A percentile compares a stretch with the other conserved stretches of the same genome.
Conservation (phyloP, 2,888 invertebrate genomes). For the Orchesellides sinensis region DNA sequence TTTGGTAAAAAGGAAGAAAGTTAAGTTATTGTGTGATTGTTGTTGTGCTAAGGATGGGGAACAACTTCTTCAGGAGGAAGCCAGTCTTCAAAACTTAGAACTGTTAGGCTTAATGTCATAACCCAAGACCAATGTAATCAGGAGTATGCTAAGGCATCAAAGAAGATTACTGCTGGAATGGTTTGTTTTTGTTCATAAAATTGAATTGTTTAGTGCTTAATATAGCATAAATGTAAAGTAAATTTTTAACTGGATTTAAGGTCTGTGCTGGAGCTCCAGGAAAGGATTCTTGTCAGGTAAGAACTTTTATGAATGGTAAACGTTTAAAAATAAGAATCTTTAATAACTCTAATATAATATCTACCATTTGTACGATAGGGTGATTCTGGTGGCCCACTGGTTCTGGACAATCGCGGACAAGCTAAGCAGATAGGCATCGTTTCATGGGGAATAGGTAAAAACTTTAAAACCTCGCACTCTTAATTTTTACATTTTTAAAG, state of each 20-base stretch:
- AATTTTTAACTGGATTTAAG: not conserved
- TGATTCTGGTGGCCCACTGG: slow-evolving; percentile 90
- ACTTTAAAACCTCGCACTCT: not conserved
- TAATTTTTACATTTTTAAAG: not conserved
- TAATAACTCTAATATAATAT: not conserved
- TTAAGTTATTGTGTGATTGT: not conserved
- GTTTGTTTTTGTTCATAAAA: slow-evolving; percentile 80
- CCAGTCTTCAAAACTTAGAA: slow-evolving; percentile 57
- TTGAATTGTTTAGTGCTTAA: not conserved
- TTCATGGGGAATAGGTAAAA: slow-evolving; percentile 54
- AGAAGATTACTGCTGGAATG: too few relatives aligned
- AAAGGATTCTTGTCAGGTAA: slow-evolving; percentile 45
- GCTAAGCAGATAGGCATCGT: slow-evolving; percentile 65
- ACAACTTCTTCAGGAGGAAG: slow-evolving; percentile 57
- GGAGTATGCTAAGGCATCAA: slow-evolving; percentile 56
- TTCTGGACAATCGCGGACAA: slow-evolving; percentile 29
- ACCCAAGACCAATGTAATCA: slow-evolving; percentile 55
- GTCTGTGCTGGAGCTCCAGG: slow-evolving; percentile 51
- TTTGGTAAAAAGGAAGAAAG: too few relatives aligned
- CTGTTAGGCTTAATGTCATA: slow-evolving; percentile 59
- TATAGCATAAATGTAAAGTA: not conserved
- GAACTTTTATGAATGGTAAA: not conserved
- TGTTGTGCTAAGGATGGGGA: slow-evolving; percentile 14
- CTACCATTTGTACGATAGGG: slow-evolving; percentile 80
- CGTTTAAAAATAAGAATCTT: not conserved